Evolutionary conservation across 2,888 invertebrate species (phyloP).

Genomic region (Ophion ellenae): DNA sequence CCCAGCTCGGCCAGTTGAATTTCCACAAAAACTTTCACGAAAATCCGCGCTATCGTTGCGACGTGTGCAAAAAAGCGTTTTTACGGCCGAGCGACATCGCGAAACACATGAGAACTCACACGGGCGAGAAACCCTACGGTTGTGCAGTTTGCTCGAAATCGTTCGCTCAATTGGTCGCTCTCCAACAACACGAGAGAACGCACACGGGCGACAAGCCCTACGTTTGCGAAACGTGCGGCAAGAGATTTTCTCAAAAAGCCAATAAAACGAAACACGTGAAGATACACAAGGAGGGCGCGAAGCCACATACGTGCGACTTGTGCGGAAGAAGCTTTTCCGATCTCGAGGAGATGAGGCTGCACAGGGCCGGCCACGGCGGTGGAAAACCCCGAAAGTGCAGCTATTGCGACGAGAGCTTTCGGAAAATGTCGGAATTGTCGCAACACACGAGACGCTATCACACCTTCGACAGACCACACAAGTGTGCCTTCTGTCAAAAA

Average conservation of each 20-base stretch:
- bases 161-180: conserved; percentile 68
- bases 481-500: conserved; percentile 71
- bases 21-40: conserved; percentile 70
- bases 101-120: conserved; percentile 71
- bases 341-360: conserved; percentile 69
- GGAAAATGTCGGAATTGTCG: conserved; percentile 69
- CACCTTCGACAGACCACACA: conserved; percentile 71
- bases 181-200: conserved; percentile 70
- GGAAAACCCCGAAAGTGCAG: conserved; percentile 70
- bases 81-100: conserved; percentile 71
- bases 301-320: conserved; percentile 68
- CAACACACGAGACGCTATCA: conserved; percentile 69
- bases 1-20: conserved; percentile 71
- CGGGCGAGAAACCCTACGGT: conserved; percentile 69
- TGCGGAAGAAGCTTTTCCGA: conserved; percentile 71
- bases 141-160: conserved; percentile 68
- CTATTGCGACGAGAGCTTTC: conserved; percentile 68
- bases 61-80: conserved; percentile 71
- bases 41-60: conserved; percentile 71
- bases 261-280: conserved; percentile 72
- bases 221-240: conserved; percentile 70
- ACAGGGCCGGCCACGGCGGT: conserved; percentile 70
- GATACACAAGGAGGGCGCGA: conserved; percentile 71
- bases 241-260: conserved; percentile 69
- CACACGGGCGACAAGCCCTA: conserved; percentile 71